Base-by-base conservation (phyloP, 2,888 invertebrate genomes). In the Choreutis nemorana region DNA sequence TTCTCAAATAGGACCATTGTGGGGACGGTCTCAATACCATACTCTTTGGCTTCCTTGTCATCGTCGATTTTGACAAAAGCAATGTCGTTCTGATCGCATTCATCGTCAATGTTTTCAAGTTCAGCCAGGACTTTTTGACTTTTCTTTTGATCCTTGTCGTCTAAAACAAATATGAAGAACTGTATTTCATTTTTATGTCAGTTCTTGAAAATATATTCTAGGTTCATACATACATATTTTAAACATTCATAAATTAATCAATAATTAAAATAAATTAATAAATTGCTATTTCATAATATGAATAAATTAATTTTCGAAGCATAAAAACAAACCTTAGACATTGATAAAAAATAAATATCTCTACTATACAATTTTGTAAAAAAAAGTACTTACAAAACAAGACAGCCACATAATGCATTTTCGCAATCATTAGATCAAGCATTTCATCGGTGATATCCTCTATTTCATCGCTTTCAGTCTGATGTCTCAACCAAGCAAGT, bases 401-500 rank as follows among this genome's bases (percentile, higher is more conserved):
- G 30, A 93, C 94, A 27, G 94, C 94, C 41, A 95, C 91, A 59
- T 90, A 87, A 4, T 87, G 87, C 87, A 91, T 90, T 78, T 91
- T 91, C 36, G 87, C 88, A 45, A 95, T 89, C 42, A 95, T 87
- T 55, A 92, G 82, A 58, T 94, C 94, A 39, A 95, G 80, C 93
- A 95, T 94, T 81, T 95, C 94, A 62, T 94, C 93, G 10, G 94
- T 95, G 32, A 95, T 89, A 54, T 95, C 94, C 75, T 95, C 94
- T 45, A 95, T 95, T 78, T 94, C 92, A 62, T 95, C 94, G 45
- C 85, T 88, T 46, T 90, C 91, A 23, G 86, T 83, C 59, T 94
- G 94, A 48, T 90, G 86, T 45, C 87, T 88, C 14, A 94, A 82
- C 94, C 94, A 94, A 45, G 85, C 87, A 1, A 94, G 67, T 10